These are phyloP conservation scores for Mustelus asterias DNA, from an alignment of 2,113 vertebrate species.

Conservation along the genomic window DNA sequence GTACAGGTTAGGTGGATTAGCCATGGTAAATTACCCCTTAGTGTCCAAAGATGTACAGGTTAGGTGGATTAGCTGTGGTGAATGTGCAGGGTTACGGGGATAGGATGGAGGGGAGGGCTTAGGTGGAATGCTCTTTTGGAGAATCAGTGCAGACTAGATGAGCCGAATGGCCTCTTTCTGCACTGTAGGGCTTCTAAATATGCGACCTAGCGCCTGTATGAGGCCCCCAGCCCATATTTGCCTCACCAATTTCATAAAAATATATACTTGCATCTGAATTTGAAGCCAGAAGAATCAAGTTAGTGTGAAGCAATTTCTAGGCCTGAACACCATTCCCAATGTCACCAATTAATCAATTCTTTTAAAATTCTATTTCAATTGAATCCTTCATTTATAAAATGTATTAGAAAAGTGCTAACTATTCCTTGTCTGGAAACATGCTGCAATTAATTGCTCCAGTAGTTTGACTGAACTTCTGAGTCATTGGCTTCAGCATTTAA, in stretches of 20 bases:
- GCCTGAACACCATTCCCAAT: neutral
- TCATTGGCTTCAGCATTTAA: neutral
- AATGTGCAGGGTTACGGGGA: too few species aligned
- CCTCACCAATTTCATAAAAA: neutral
- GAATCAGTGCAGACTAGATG: too few species aligned
- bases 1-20: too few species aligned
- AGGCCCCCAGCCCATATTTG: neutral
- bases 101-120: too few species aligned
- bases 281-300: neutral
- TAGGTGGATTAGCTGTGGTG: too few species aligned
- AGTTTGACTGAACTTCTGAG: neutral
- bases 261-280: neutral
- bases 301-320: neutral
- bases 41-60: too few species aligned
- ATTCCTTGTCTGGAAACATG: neutral
- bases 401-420: neutral
- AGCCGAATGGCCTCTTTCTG: too few species aligned
- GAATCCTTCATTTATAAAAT: neutral
- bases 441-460: neutral
- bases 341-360: slow-evolving; percentile 3
- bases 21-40: too few species aligned
- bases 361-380: neutral
- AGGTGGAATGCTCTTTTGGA: too few species aligned
- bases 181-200: too few species aligned
- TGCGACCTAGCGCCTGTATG: neutral